Percentiles rank a stretch among this genome's conserved stretches.
These are phyloP conservation scores for Zygothrica quintamaculata DNA, from an alignment of 2,888 invertebrate genomes.

Conservation along the genomic window DNA sequence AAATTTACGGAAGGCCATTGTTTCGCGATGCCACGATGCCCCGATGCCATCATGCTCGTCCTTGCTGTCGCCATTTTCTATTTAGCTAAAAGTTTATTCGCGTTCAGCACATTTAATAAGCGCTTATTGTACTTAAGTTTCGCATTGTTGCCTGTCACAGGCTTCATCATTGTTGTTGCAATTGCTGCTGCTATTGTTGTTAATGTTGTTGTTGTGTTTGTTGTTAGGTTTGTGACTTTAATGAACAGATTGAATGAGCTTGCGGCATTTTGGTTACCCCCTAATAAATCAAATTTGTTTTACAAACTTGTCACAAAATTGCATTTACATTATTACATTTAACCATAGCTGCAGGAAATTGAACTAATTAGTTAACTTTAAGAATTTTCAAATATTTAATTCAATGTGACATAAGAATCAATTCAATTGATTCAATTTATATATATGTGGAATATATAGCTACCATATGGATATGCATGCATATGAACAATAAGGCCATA, in stretches of 20 bases:
- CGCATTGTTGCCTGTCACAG: constrained; percentile 60
- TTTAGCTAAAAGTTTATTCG: constrained; percentile 76
- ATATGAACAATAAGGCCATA: constrained; percentile 28
- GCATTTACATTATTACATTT: constrained; percentile 28
- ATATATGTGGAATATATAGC: constrained; percentile 6
- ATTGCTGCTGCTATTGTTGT: constrained; percentile 25
- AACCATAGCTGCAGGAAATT: constrained; percentile 5
- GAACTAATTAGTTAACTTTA: constrained; percentile 15
- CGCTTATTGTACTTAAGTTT: constrained; percentile 76
- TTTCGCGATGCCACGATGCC: constrained; percentile 39
- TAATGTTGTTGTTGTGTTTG: constrained; percentile 5
- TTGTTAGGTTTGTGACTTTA: constrained; percentile 28
- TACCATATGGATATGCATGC: constrained; percentile 32
- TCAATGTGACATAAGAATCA: constrained; percentile 48
- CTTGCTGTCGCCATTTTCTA: constrained; percentile 66
- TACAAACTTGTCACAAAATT: constrained; percentile 28
- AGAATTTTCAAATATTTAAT: constrained; percentile 38
- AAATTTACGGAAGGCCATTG: constrained; percentile 67
- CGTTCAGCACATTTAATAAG: constrained; percentile 77
- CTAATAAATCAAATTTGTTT: constrained; percentile 12
- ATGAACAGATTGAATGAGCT: constrained; percentile 42
- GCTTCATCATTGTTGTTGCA: constrained; percentile 39
- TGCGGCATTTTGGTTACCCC: constrained; percentile 39
- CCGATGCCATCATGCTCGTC: constrained; percentile 22
- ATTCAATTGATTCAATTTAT: constrained; percentile 23